Conservation (phyloP, 2,888 invertebrate species). For the Diarsia dahlii region DNA sequence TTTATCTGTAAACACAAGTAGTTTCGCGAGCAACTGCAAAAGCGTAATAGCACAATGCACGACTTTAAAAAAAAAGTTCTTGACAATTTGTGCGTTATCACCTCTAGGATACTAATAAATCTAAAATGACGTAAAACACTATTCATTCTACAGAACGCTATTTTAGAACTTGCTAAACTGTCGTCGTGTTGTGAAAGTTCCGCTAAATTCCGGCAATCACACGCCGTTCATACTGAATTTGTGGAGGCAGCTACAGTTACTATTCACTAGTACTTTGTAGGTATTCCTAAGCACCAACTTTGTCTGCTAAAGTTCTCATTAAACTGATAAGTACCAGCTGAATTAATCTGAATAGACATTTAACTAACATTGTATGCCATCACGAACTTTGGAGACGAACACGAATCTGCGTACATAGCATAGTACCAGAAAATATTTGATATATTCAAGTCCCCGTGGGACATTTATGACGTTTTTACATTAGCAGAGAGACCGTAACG, state of each 20-base stretch:
- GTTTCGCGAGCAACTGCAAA: constrained; percentile 13
- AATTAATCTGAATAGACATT: constrained; percentile 39
- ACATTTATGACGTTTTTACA: constrained; percentile 64
- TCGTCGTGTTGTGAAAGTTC: constrained; percentile 25
- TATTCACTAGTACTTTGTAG: not conserved
- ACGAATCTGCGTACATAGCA: not conserved
- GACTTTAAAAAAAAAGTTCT: not conserved
- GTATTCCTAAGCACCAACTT: constrained; percentile 30
- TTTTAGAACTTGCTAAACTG: constrained; percentile 20
- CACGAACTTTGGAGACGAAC: constrained; percentile 12
- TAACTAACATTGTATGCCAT: constrained; percentile 19
- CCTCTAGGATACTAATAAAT: not conserved
- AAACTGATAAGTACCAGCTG: constrained; percentile 20
- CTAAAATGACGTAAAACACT: not conserved
- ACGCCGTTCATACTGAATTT: constrained; percentile 19
- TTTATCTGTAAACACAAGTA: constrained; percentile 12
- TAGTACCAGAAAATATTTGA: not conserved
- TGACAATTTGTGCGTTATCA: not conserved
- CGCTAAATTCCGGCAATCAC: constrained; percentile 25
- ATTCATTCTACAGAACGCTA: constrained; percentile 6
- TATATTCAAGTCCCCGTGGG: constrained; percentile 28
- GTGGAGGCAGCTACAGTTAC: not conserved
- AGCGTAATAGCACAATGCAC: not conserved
- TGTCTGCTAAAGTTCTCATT: constrained; percentile 31
- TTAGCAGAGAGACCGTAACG: constrained; percentile 62